A percentile compares a stretch with the other conserved stretches of the same genome.
Conservation (phyloP, 2,797 vertebrate genomes). For the Natrix natrix region DNA sequence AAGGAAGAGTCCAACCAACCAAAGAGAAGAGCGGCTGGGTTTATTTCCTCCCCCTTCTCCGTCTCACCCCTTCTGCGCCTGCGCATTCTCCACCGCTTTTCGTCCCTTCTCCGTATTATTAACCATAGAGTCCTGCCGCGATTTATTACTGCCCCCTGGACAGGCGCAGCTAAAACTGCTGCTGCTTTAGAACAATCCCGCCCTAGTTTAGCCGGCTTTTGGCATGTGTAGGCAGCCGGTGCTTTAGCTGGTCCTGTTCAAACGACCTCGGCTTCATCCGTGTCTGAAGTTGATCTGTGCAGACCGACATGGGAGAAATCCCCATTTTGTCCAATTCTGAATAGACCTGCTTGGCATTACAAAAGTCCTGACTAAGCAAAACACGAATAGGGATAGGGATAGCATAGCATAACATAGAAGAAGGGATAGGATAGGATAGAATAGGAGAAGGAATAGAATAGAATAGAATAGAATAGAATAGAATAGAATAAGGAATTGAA, state of each 20-base stretch:
- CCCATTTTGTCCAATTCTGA: background rate
- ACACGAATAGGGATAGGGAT: too few relatives aligned
- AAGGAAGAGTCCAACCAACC: background rate
- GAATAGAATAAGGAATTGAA: too few relatives aligned
- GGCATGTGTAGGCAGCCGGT: background rate
- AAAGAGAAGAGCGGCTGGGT: background rate
- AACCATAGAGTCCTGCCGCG: background rate
- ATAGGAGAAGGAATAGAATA: too few relatives aligned
- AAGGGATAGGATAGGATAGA: too few relatives aligned
- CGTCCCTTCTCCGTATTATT: too few relatives aligned
- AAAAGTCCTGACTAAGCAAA: background rate
- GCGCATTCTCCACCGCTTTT: background rate
- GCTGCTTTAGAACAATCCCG: background rate
- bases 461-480: too few relatives aligned
- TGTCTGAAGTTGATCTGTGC: background rate
- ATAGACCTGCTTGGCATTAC: background rate
- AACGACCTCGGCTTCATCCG: background rate
- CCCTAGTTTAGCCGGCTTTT: background rate
- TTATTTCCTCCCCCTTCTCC: rapidly evolving
- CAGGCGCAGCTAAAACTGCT: background rate
- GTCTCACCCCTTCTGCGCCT: background rate
- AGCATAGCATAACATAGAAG: too few relatives aligned
- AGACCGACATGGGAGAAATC: background rate
- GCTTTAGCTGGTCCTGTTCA: background rate
- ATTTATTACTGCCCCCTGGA: background rate